A percentile compares a stretch with the other conserved stretches of the same genome.
These are phyloP conservation scores for Saturnia japonica DNA, from an alignment of 2,888 invertebrate genomes.

Conservation along the genomic window DNA sequence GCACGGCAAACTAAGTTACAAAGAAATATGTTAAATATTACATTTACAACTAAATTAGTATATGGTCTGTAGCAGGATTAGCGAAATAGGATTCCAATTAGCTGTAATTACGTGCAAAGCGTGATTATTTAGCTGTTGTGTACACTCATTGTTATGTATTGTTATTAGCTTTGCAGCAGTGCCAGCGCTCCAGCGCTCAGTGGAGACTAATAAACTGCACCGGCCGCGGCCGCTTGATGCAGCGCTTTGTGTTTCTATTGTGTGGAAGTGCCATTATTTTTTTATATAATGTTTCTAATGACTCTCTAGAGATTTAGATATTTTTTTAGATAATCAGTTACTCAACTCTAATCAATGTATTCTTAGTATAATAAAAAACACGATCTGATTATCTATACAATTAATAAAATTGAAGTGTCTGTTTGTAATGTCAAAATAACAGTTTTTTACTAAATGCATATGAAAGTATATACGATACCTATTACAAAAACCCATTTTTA, in stretches of 20 bases:
- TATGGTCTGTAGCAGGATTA: not conserved
- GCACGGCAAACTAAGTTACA: not conserved
- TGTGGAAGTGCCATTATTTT: not conserved
- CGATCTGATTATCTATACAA: not conserved
- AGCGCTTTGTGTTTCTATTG: not conserved
- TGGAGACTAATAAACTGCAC: conserved; percentile 4
- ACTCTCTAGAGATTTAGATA: not conserved
- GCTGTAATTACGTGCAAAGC: conserved; percentile 5
- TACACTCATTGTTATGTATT: conserved; percentile 1
- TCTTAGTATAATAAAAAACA: not conserved
- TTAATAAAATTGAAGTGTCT: too few relatives aligned
- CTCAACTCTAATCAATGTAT: not conserved
- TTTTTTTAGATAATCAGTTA: not conserved
- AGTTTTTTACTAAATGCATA: too few relatives aligned
- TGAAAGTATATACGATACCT: too few relatives aligned
- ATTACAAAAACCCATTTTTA: too few relatives aligned
- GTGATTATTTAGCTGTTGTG: not conserved
- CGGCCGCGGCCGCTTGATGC: not conserved
- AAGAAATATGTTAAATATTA: not conserved
- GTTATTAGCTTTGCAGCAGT: conserved; percentile 1
- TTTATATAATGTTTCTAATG: not conserved
- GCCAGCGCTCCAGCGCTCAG: not conserved
- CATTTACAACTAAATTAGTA: not conserved
- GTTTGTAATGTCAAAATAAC: too few relatives aligned
- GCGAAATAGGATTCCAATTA: conserved; percentile 9